These are phyloP conservation scores for Dissostichus mawsoni DNA, from an alignment of 2,113 vertebrate species.

Conservation along the genomic window DNA sequence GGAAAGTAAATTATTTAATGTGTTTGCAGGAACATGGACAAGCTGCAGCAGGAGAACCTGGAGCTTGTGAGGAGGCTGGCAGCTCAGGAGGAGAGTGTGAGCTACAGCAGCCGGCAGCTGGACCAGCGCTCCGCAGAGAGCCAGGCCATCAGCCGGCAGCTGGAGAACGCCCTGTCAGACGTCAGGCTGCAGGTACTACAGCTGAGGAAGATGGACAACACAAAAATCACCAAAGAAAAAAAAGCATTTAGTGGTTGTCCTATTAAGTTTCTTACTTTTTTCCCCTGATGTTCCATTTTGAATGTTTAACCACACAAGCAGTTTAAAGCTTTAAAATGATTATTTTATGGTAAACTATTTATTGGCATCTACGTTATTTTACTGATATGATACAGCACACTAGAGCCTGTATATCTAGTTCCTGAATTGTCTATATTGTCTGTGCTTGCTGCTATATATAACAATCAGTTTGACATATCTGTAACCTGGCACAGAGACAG, in stretches of 20 bases:
- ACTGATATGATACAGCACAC: not conserved
- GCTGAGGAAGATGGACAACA: not conserved
- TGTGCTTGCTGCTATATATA: not conserved
- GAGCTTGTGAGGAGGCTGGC: conserved; percentile 85
- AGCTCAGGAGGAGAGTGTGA: conserved; percentile 85
- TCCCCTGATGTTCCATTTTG: too few species aligned
- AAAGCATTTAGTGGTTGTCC: not conserved
- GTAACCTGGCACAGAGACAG: not conserved
- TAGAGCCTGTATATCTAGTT: not conserved
- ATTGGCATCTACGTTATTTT: too few species aligned
- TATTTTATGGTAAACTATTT: too few species aligned
- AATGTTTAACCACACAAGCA: too few species aligned
- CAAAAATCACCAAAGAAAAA: not conserved
- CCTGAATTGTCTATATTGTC: not conserved
- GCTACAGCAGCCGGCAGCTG: conserved; percentile 82
- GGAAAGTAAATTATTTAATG: not conserved
- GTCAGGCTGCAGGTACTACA: conserved; percentile 86
- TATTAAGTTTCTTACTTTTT: not conserved
- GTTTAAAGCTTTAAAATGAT: too few species aligned
- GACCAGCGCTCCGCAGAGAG: conserved; percentile 85
- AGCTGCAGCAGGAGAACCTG: conserved; percentile 85
- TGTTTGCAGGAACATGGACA: conserved; percentile 83
- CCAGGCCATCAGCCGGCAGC: conserved; percentile 83
- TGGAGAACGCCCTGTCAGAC: conserved; percentile 86
- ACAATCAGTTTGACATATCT: not conserved